Evolutionary conservation across 2,113 vertebrate species (phyloP), one percentile per base, ranked within the genome.

Genomic region (Tapirus terrestris): DNA sequence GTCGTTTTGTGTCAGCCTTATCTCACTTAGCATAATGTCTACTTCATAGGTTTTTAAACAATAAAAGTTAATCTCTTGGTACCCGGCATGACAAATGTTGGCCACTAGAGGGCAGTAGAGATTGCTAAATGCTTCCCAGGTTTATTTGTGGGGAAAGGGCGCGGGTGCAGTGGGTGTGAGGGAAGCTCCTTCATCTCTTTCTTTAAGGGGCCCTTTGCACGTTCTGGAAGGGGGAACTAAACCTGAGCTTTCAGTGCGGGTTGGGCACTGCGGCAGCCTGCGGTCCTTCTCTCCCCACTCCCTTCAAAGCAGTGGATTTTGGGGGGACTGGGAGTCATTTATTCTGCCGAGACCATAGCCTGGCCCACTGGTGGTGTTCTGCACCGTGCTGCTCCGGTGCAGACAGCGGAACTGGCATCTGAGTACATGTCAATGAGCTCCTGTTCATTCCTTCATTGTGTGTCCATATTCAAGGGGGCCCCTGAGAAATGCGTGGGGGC

Each of bases 81-180:
- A 51, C 73, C 14, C 13, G 73, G 91, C 88, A 90, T 83, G 94
- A 81, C 95, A 61, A 91, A 25, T 3, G 5, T 43, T 1, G 2
- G 58, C 98, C 99, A 98, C 99, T 97, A 98, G 99, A 98, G 98
- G 98, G 98, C 98, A 98, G 76, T 97, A 91, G 80, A 99, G 99
- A 97, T 98, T 95, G 98, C 92, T 18, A 27, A 89, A 96, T 96
- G 60, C 29, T 86, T 21, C 53, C 29, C 21, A 21, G 25, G 25
- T 43, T n/a, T 25, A 2, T 77, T 48, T 27, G 20, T 0, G 27
- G 31, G n/a, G 1, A 4, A 3, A 20, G 21, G 68, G 27, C 13
- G 8, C 20, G 0, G 7, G 20, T 3, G 51, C 36, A 1, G 2
- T 5, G 20, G 27, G 11, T 45, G 6, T 17, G 36, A 5, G 23